Percentiles rank a stretch among this genome's conserved stretches.
Evolutionary conservation across 2,888 invertebrate species (phyloP).

Genomic region (Scaptomyza flava): DNA sequence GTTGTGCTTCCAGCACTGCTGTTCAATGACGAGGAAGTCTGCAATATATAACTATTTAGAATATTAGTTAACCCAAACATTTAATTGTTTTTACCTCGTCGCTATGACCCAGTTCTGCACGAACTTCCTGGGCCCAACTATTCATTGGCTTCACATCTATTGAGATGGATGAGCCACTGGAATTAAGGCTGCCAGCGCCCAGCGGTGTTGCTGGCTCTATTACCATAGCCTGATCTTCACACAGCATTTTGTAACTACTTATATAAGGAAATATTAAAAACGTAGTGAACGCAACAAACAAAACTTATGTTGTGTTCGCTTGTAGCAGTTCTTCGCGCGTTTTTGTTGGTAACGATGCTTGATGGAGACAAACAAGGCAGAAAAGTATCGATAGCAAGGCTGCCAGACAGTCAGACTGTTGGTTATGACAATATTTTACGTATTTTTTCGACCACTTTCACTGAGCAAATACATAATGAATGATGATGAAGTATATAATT

Average conservation of each 20-base stretch:
- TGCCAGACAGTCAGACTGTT: too few relatives aligned
- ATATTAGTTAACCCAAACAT: background rate
- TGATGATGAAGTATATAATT: too few relatives aligned
- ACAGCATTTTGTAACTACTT: slow-evolving; percentile 49
- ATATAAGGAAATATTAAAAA: slow-evolving; percentile 1
- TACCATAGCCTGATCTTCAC: slow-evolving; percentile 62
- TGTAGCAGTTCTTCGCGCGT: slow-evolving; percentile 62
- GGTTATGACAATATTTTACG: too few relatives aligned
- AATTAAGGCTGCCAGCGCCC: slow-evolving; percentile 60
- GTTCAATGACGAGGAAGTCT: slow-evolving; percentile 65
- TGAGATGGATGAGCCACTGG: slow-evolving; percentile 59
- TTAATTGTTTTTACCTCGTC: slow-evolving; percentile 56
- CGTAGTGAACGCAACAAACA: slow-evolving; percentile 4
- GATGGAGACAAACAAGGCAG: background rate
- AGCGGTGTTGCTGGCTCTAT: slow-evolving; percentile 56
- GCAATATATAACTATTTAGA: background rate
- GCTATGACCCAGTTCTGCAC: slow-evolving; percentile 63
- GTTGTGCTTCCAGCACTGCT: slow-evolving; percentile 60
- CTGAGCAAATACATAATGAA: background rate
- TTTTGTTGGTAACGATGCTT: slow-evolving; percentile 61
- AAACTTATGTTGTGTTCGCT: slow-evolving; percentile 33
- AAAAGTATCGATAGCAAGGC: slow-evolving; percentile 8
- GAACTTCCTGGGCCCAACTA: slow-evolving; percentile 80
- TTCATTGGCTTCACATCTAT: slow-evolving; percentile 55
- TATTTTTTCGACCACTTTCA: too few relatives aligned